These are phyloP conservation scores for Lasioglossum pauxillum DNA, from an alignment of 2,888 invertebrate species.

Conservation along the genomic window DNA sequence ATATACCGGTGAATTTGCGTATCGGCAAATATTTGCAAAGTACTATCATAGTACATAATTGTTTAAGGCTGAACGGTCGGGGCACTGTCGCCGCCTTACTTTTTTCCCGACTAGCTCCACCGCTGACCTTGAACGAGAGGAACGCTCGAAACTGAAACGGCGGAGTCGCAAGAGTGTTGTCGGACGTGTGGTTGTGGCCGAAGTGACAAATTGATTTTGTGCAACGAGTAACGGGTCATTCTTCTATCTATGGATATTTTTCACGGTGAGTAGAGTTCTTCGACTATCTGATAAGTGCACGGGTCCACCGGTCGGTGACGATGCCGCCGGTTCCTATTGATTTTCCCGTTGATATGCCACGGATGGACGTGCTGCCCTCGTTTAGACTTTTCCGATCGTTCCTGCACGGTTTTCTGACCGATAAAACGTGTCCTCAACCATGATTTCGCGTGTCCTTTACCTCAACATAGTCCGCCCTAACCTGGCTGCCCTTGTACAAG, in stretches of 20 bases:
- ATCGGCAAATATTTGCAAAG: neutral
- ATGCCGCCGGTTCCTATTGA: constrained; percentile 74
- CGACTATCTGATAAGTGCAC: neutral
- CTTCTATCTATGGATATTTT: constrained; percentile 75
- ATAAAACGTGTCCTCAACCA: constrained; percentile 10
- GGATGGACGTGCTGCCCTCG: constrained; percentile 78
- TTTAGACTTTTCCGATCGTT: constrained; percentile 54
- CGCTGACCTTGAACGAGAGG: constrained; percentile 68
- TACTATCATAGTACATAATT: neutral
- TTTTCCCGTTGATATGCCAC: constrained; percentile 72
- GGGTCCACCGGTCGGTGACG: constrained; percentile 31
- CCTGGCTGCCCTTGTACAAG: constrained; percentile 1
- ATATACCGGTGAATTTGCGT: neutral
- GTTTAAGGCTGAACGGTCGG: neutral
- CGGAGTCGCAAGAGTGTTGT: constrained; percentile 80
- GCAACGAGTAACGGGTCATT: constrained; percentile 55
- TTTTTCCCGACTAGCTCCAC: constrained; percentile 46
- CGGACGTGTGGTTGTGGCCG: constrained; percentile 77
- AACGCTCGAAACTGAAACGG: constrained; percentile 75
- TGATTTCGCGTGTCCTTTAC: neutral
- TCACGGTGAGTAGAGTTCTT: constrained; percentile 72
- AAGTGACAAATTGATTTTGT: constrained; percentile 80
- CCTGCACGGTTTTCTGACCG: constrained; percentile 38
- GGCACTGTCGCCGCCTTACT: constrained; percentile 43
- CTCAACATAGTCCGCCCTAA: too few relatives aligned